A percentile compares a stretch with the other conserved stretches of the same genome.
Conservation (phyloP, 2,888 invertebrate species). For the Pharmacophagus antenor region DNA sequence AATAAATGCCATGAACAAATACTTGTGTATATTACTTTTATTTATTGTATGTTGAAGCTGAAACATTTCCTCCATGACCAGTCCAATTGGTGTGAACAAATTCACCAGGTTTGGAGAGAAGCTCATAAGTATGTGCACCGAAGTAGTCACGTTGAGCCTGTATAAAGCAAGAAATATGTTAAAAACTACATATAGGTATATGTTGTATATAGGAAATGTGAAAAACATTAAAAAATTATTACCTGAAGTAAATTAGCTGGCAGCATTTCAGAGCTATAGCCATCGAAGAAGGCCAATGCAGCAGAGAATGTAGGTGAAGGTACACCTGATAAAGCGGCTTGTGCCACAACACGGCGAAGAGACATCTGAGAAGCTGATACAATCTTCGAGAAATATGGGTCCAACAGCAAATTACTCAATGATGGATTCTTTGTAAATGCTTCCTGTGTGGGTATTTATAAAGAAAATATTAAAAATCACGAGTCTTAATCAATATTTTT, state of each 20-base stretch:
- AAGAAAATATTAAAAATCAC: background rate
- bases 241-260: conserved; percentile 98
- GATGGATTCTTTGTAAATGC: conserved; percentile 95
- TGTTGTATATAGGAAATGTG: background rate
- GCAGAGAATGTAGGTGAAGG: conserved; percentile 96
- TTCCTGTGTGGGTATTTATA: conserved; percentile 67
- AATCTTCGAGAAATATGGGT: conserved; percentile 94
- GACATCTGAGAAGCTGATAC: conserved; percentile 90
- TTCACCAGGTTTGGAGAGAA: conserved; percentile 90
- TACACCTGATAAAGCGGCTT: conserved; percentile 88
- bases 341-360: conserved; percentile 90
- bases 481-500: too few relatives aligned
- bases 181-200: background rate
- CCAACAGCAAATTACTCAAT: conserved; percentile 92
- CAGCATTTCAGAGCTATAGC: conserved; percentile 90
- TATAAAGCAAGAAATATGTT: conserved; percentile 23
- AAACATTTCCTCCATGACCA: conserved; percentile 97
- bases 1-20: too few relatives aligned
- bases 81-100: conserved; percentile 99
- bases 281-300: conserved; percentile 98
- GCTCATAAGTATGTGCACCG: conserved; percentile 98
- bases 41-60: conserved; percentile 91
- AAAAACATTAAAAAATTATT: conserved; percentile 29
- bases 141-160: conserved; percentile 98
- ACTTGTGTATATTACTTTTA: conserved; percentile 36